Conservation (phyloP, 1,140 invertebrate species). For the Leptinotarsa texana region DNA sequence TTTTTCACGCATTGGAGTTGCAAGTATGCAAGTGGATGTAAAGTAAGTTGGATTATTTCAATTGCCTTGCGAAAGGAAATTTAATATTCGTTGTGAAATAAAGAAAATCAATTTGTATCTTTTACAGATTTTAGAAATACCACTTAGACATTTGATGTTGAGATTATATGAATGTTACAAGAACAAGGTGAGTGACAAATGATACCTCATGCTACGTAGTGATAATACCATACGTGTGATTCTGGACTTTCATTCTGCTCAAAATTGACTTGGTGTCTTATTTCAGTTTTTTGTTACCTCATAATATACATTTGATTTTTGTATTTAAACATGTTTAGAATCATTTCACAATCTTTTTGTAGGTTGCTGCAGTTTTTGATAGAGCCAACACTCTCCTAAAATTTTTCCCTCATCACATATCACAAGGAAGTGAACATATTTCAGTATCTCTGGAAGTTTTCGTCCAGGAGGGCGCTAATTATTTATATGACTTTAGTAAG, state of each 20-base stretch:
- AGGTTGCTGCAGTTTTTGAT: slow-evolving; percentile 2
- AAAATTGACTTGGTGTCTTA: slow-evolving; percentile 3
- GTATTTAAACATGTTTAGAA: background rate
- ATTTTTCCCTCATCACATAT: background rate
- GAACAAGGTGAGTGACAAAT: slow-evolving; percentile 1
- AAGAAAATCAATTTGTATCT: no score
- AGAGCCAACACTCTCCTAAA: background rate
- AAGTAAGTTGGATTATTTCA: no score
- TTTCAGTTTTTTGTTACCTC: background rate
- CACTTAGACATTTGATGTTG: background rate
- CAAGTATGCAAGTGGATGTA: no score
- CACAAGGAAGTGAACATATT: slow-evolving; percentile 10
- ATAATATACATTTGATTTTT: background rate
- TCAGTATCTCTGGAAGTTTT: slow-evolving; percentile 14
- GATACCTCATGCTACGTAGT: slow-evolving; percentile 5
- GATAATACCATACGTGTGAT: slow-evolving; percentile 2
- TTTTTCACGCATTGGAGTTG: no score
- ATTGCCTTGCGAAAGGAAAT: no score
- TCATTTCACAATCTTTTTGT: background rate
- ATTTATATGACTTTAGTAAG: slow-evolving; percentile 85
- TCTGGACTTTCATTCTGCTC: background rate
- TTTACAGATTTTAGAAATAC: no score
- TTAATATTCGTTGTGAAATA: no score
- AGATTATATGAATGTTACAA: slow-evolving; percentile 1
- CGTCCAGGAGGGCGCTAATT: slow-evolving; percentile 80